phyloP scores from a whole-genome alignment of 2,888 invertebrate genomes.

The Caradrina kadenii region DNA sequence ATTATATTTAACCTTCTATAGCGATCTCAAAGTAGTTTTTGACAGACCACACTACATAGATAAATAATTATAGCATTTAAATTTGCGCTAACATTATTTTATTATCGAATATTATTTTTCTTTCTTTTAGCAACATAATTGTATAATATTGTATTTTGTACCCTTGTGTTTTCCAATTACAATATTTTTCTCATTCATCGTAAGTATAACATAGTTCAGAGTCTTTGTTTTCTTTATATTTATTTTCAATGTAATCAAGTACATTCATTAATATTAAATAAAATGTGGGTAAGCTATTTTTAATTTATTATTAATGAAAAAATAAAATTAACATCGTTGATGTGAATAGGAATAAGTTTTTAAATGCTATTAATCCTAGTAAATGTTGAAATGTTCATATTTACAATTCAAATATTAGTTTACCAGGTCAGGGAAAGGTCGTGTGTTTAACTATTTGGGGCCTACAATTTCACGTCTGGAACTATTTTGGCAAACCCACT shows the following conservation, averaged over 20 bases:
- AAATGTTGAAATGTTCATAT: conserved; percentile 1
- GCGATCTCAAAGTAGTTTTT: background rate
- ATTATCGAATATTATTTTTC: no score
- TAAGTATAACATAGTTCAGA: background rate
- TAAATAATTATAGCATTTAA: no score
- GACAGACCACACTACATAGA: no score
- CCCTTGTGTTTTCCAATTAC: no score
- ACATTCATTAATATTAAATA: no score
- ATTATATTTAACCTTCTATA: conserved; percentile 10
- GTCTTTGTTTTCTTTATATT: background rate
- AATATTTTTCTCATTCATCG: background rate
- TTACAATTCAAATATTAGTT: conserved; percentile 7
- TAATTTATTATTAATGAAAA: no score
- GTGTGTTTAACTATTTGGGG: conserved; percentile 32
- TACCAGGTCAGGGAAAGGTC: conserved; percentile 22
- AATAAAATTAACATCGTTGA: background rate
- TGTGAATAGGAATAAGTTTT: background rate
- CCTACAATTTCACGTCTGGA: conserved; percentile 17
- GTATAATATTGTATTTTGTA: no score
- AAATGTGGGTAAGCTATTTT: no score
- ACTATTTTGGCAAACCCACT: conserved; percentile 36
- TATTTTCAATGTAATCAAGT: no score
- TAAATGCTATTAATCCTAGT: background rate
- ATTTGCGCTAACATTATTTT: no score
- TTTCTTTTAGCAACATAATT: no score